Base-by-base conservation (phyloP, 2,797 vertebrate genomes). In the Tapirus indicus region DNA sequence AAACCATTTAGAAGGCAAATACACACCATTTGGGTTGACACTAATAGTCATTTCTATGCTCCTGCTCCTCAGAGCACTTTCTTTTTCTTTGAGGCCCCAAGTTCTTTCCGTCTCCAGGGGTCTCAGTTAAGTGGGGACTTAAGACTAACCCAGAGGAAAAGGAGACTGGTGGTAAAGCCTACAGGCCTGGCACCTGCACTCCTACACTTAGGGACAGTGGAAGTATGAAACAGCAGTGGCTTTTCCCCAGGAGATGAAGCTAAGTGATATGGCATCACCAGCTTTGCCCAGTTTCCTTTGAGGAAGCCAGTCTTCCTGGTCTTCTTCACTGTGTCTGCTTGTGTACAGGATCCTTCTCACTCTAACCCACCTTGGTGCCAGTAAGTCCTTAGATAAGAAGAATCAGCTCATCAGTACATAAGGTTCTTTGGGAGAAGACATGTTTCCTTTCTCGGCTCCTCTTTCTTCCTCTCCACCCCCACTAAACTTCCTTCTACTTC, bases 51-150 rank as follows among this genome's bases (percentile, higher is more conserved):
- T 91, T 90, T 75, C 83, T 64, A 54, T 38, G 35, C 20, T 74
- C 44, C n/a, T 83, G 58, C 68, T 95, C 72, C 47, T 92, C 64
- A 64, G 38, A 47, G 54, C 29, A 41, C 69, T 72, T 75, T 64
- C 49, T 82, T 62, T 32, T 72, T 84, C 88, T 29, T 56, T 69
- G 52, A 88, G 68, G 29, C 5, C 47, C 56, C 32, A 92, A 68
- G 80, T 94, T 90, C 64, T 94, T 87, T 27, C 82, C 75, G 93
- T 68, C 77, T 77, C 44, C 35, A 94, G 72, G 25, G 17, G 29
- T 58, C 62, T 89, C 27, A 62, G n/a, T 91, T 77, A 78, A 77
- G 10, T 60, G 62, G 0, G 83, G 27, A 49, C 18, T 69, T 69
- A 92, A 92, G 35, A 94, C 27, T 79, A 23, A 84, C 23, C 21